A percentile compares a stretch with the other conserved stretches of the same genome.
Conservation (phyloP, 2,888 invertebrate species). For the Sthenelais limicola region DNA sequence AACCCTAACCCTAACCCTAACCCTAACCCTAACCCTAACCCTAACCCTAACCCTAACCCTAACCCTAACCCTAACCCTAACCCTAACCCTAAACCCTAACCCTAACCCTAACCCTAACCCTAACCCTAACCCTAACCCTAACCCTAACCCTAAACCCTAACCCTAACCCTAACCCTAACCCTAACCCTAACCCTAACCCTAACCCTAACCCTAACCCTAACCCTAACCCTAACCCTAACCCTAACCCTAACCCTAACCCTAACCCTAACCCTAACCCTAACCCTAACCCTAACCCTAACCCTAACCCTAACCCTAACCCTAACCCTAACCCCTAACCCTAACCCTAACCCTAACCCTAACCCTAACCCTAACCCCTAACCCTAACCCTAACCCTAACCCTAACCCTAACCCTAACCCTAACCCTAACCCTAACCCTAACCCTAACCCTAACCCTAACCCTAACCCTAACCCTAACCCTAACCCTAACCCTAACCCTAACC, state of each 20-base stretch:
- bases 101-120: too few species aligned
- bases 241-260: slow-evolving; percentile 42
- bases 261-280: slow-evolving; percentile 36
- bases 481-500: slow-evolving; percentile 45
- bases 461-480: slow-evolving; percentile 44
- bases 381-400: slow-evolving; percentile 45
- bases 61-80: too few species aligned
- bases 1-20: too few species aligned
- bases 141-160: too few species aligned
- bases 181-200: slow-evolving; percentile 50
- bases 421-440: slow-evolving; percentile 47
- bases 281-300: slow-evolving; percentile 25
- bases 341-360: slow-evolving; percentile 42
- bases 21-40: too few species aligned
- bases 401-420: slow-evolving; percentile 47
- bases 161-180: slow-evolving; percentile 47
- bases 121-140: too few species aligned
- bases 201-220: slow-evolving; percentile 45
- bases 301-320: slow-evolving; percentile 46
- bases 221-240: slow-evolving; percentile 45
- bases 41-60: too few species aligned
- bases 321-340: slow-evolving; percentile 40
- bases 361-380: slow-evolving; percentile 42
- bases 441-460: slow-evolving; percentile 49
- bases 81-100: too few species aligned